These are phyloP conservation scores for Halichoeres trimaculatus DNA, from an alignment of 2,113 vertebrate genomes.

Conservation along the genomic window DNA sequence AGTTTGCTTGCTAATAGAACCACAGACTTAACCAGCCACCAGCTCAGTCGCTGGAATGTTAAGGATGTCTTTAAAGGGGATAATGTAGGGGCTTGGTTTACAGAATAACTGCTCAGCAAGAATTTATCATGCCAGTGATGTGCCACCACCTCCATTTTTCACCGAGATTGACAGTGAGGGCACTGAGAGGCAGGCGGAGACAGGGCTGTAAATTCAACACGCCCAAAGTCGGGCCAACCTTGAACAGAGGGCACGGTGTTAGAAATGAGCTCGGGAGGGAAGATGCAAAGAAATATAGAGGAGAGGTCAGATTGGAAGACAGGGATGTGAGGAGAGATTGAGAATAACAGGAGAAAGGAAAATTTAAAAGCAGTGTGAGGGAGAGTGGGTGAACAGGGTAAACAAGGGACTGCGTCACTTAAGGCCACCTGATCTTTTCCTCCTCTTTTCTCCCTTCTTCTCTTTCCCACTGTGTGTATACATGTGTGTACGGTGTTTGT, in stretches of 20 bases:
- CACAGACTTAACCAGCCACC: constrained; percentile 60
- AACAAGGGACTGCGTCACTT: constrained; percentile 65
- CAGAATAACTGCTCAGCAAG: constrained; percentile 48
- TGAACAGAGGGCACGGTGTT: constrained; percentile 69
- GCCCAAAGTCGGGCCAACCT: constrained; percentile 79
- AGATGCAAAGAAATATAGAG: constrained; percentile 51
- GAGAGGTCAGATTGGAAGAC: constrained; percentile 41
- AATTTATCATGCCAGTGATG: constrained; percentile 76
- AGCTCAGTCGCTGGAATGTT: constrained; percentile 49
- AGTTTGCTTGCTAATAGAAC: constrained; percentile 73
- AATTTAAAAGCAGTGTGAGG: constrained; percentile 34
- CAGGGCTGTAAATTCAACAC: constrained; percentile 76
- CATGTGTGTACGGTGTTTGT: neutral
- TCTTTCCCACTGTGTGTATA: neutral
- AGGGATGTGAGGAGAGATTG: constrained; percentile 41
- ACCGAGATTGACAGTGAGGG: constrained; percentile 79
- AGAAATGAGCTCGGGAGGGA: constrained; percentile 52
- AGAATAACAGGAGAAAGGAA: constrained; percentile 30
- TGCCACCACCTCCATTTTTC: constrained; percentile 71
- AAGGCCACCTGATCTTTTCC: constrained; percentile 36
- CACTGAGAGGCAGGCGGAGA: constrained; percentile 69
- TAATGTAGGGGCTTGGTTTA: constrained; percentile 67
- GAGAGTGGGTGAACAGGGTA: constrained; percentile 61
- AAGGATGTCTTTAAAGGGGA: constrained; percentile 60
- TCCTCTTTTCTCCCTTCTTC: constrained; percentile 13